Conservation (phyloP, 2,113 vertebrate species). For the Megaptera novaeangliae region DNA sequence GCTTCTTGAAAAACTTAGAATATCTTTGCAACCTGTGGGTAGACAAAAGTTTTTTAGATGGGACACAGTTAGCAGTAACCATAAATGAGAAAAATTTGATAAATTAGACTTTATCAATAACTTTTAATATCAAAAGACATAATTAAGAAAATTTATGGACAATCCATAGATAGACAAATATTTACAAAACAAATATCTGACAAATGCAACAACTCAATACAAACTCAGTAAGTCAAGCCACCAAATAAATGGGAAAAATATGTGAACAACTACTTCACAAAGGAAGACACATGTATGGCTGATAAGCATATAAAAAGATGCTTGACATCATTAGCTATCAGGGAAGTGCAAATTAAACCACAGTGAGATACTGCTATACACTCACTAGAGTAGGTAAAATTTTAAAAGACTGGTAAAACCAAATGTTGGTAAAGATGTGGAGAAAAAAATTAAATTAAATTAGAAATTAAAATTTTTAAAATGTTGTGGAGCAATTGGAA, state of each 20-base stretch:
- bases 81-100: not conserved
- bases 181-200: not conserved
- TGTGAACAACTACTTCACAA: not conserved
- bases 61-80: not conserved
- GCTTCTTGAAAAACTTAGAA: not conserved
- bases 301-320: not conserved
- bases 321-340: not conserved
- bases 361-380: not conserved
- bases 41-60: not conserved
- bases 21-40: not conserved
- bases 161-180: not conserved
- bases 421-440: not conserved
- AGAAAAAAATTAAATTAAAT: not conserved
- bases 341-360: not conserved
- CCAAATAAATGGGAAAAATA: not conserved
- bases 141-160: not conserved
- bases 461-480: not conserved
- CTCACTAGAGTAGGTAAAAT: not conserved
- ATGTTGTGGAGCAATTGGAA: not conserved
- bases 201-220: not conserved
- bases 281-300: not conserved
- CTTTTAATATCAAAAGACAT: not conserved
- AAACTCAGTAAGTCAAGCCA: not conserved
- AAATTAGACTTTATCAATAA: not conserved
- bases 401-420: not conserved